Evolutionary conservation across 2,113 vertebrate species (phyloP), one percentile per base, ranked within the genome.

Genomic region (Pyrgilauda ruficollis): DNA sequence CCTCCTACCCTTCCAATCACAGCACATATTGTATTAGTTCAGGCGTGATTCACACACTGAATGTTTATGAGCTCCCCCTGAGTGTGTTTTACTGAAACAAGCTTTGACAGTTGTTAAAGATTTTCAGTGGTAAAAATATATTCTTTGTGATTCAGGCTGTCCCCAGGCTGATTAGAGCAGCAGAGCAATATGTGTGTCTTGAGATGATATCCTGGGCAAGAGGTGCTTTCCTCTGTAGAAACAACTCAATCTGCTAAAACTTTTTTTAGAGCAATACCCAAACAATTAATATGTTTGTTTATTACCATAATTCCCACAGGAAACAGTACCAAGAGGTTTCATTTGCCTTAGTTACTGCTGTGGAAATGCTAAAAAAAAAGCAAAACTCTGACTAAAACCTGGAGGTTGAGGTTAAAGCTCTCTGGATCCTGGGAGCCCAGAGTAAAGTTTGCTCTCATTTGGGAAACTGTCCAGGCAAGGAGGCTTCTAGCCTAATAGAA

Each of bases 21-120:
- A 58, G 28, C 80, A 72, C 41, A 15, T 13, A 73, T 83, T 96
- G 91, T 93, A 89, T 94, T 89, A 94, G 91, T 30, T 52, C 59
- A 73, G 93, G 61, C 33, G 16, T 87, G 72, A 75, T 64, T 82
- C 84, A 47, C 55, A 59, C 72, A 30, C 83, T 66, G 77, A 68
- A 28, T 76, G 67, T 39, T 94, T 61, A 53, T 43, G 77, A 94
- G 81, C 56, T 83, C 44, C 74, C 64, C 47, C 33, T 26, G 43
- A 83, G 75, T 19, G 22, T 6, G 4, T 75, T 59, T 85, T 37
- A 23, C 64, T 83, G 50, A 75, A 87, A 87, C 15, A 44, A 46
- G 67, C 24, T 84, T 59, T 90, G 84, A 70, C 53, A 93, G 33
- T 23, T 39, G 47, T 30, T 93, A 35, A 87, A 87, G 89, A n/a